A percentile compares a stretch with the other conserved stretches of the same genome.
Conservation (phyloP, 1,140 invertebrate genomes). For the Pachypsylla venusta region DNA sequence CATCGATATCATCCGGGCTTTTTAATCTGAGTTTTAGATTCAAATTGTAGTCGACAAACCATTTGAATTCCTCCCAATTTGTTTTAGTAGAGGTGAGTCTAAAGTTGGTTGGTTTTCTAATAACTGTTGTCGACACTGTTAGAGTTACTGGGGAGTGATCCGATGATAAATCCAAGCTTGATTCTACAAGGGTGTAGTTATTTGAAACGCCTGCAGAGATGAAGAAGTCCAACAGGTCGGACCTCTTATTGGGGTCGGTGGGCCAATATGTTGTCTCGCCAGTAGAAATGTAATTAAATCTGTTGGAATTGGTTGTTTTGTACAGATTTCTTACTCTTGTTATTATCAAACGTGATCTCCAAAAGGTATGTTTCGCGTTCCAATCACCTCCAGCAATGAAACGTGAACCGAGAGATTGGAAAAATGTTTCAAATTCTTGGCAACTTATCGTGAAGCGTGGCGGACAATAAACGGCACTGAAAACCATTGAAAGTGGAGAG, state of each 20-base stretch:
- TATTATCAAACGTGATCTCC: slow-evolving; percentile 25
- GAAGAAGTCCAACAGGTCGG: slow-evolving; percentile 29
- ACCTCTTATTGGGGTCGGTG: slow-evolving; percentile 26
- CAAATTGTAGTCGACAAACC: slow-evolving; percentile 4
- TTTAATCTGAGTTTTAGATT: slow-evolving; percentile 7
- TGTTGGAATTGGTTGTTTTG: slow-evolving; percentile 21
- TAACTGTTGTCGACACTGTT: slow-evolving; percentile 10
- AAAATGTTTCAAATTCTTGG: slow-evolving; percentile 25
- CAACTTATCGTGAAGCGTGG: slow-evolving; percentile 22
- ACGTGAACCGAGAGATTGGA: slow-evolving; percentile 25
- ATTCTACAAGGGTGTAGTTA: slow-evolving; percentile 18
- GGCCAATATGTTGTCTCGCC: slow-evolving; percentile 31
- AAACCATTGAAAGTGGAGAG: background rate
- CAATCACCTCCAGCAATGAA: slow-evolving; percentile 23
- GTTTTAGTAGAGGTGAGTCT: slow-evolving; percentile 14
- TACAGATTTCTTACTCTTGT: slow-evolving; percentile 26
- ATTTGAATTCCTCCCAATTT: background rate
- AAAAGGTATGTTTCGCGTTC: slow-evolving; percentile 10
- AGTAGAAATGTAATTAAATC: slow-evolving; percentile 23
- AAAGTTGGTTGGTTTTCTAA: slow-evolving; percentile 14
- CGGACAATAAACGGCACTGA: slow-evolving; percentile 11
- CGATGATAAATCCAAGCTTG: slow-evolving; percentile 17
- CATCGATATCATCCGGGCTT: slow-evolving; percentile 11
- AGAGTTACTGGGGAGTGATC: slow-evolving; percentile 22
- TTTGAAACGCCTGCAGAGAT: slow-evolving; percentile 24